Conservation (phyloP, 2,888 invertebrate species). For the Campoplex capitator region DNA sequence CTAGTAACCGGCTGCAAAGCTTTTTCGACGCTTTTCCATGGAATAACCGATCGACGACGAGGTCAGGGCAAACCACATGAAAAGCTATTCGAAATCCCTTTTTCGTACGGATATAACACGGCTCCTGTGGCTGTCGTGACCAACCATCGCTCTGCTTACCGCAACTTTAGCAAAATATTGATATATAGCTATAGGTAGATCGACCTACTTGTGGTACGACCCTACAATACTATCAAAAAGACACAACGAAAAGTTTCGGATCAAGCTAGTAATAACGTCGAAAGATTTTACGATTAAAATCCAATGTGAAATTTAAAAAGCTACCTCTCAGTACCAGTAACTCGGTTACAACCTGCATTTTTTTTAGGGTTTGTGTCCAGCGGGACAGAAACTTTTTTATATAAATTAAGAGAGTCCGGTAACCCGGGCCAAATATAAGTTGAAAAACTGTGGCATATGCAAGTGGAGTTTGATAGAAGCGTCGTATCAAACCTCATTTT, state of each 20-base stretch:
- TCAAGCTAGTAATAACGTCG: not conserved
- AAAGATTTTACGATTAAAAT: not conserved
- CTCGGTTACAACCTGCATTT: too few species aligned
- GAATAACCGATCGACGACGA: conserved; percentile 38
- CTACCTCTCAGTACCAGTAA: too few species aligned
- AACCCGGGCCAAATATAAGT: too few species aligned
- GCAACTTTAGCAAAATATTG: not conserved
- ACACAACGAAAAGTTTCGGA: not conserved
- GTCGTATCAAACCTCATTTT: not conserved
- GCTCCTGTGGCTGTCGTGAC: conserved; percentile 15
- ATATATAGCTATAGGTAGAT: not conserved
- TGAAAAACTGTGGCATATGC: too few species aligned
- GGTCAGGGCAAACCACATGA: conserved; percentile 39
- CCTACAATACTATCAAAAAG: not conserved
- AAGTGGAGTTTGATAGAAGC: too few species aligned
- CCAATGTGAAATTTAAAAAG: not conserved
- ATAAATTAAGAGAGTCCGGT: too few species aligned
- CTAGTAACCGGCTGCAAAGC: conserved; percentile 19
- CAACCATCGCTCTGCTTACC: conserved; percentile 16
- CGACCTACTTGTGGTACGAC: conserved; percentile 2
- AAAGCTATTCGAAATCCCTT: conserved; percentile 17
- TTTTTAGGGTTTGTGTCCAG: too few species aligned
- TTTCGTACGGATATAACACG: not conserved
- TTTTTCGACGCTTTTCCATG: conserved; percentile 42
- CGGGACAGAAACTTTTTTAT: too few species aligned